phyloP scores from a whole-genome alignment of 2,113 vertebrate species.

The Tachysurus fulvidraco region DNA sequence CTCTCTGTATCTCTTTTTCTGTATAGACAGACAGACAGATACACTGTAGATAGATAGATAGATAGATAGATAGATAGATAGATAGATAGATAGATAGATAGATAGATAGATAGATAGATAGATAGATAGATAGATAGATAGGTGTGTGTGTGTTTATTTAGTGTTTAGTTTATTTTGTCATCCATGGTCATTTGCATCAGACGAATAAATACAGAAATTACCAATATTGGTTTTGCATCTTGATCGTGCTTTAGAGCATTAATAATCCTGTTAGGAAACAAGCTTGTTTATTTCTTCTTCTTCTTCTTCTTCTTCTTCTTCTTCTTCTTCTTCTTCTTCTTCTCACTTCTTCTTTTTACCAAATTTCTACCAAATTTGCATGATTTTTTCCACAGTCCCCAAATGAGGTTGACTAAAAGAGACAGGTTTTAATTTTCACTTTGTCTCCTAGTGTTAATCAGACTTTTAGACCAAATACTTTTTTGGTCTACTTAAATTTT shows the following conservation, averaged over 20 bases:
- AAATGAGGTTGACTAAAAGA: conserved; percentile 21
- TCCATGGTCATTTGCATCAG: not conserved
- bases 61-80: no score
- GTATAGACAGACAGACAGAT: no score
- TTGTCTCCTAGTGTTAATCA: not conserved
- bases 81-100: no score
- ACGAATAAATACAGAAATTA: not conserved
- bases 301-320: not conserved
- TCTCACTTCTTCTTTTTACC: not conserved
- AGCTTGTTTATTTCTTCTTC: not conserved
- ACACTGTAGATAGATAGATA: no score
- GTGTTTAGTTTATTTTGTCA: not conserved
- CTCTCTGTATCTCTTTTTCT: no score
- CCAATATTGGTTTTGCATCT: not conserved
- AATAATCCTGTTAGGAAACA: conserved; percentile 5
- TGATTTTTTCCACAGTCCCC: conserved; percentile 9
- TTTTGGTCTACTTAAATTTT: not conserved
- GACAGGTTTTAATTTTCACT: conserved; percentile 3
- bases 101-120: no score
- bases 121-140: no score
- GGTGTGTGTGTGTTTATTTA: no score
- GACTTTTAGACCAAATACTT: not conserved
- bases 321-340: not conserved
- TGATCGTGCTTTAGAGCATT: not conserved
- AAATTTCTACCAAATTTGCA: not conserved